Evolutionary conservation across 2,797 vertebrate genomes (phyloP).

Genomic region (Squalus acanthias): DNA sequence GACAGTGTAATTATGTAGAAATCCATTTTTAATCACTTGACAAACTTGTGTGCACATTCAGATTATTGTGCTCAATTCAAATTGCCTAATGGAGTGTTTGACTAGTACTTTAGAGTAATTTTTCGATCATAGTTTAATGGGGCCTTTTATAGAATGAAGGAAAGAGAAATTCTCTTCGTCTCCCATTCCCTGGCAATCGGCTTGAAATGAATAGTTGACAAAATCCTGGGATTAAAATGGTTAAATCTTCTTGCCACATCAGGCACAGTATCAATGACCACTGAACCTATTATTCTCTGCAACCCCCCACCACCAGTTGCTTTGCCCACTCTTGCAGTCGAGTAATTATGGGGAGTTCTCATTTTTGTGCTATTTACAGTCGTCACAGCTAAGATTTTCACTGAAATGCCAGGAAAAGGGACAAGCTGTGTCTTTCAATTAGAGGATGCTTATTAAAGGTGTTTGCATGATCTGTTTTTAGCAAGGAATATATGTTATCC

Average conservation of each 20-base stretch:
- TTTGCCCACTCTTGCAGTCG: neutral
- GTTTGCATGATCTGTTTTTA: neutral
- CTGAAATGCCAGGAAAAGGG: neutral
- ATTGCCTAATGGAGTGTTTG: neutral
- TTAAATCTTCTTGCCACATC: constrained; percentile 15
- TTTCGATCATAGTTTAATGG: neutral
- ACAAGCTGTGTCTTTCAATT: neutral
- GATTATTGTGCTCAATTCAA: neutral
- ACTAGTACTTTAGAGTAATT: neutral
- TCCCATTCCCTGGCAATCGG: neutral
- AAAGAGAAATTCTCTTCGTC: neutral
- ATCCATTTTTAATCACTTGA: neutral
- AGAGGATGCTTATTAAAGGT: neutral
- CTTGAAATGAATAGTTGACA: neutral
- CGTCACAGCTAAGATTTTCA: neutral
- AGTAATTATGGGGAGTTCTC: neutral
- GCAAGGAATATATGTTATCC: neutral
- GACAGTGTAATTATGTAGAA: neutral
- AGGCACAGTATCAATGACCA: neutral
- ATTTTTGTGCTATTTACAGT: neutral
- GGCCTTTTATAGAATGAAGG: neutral
- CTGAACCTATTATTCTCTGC: neutral
- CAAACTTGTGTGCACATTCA: neutral
- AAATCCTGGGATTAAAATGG: neutral
- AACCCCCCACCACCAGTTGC: neutral